These are phyloP conservation scores for Tinea pellionella DNA, from an alignment of 2,888 invertebrate genomes.

Conservation along the genomic window DNA sequence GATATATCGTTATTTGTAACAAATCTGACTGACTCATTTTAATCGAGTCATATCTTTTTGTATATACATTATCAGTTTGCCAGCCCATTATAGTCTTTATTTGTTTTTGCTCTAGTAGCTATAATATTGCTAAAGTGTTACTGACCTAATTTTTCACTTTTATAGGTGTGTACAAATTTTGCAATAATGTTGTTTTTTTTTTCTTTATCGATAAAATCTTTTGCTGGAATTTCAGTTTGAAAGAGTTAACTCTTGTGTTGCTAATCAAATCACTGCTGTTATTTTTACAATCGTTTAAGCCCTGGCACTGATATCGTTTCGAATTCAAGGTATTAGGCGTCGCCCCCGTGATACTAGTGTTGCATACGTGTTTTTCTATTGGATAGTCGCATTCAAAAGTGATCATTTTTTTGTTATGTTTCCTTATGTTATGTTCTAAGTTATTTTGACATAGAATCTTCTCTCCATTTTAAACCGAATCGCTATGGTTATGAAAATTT, in stretches of 20 bases:
- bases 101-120: no score
- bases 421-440: no score
- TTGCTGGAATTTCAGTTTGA: background rate
- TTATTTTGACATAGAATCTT: no score
- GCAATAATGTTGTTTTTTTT: background rate
- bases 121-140: no score
- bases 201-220: background rate
- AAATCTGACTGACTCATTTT: background rate
- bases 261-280: background rate
- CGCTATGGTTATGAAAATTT: no score
- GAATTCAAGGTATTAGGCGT: background rate
- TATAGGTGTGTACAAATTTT: background rate
- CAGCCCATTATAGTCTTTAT: no score
- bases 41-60: background rate
- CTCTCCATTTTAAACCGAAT: no score
- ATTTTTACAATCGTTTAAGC: background rate
- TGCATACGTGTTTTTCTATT: background rate
- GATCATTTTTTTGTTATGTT: no score
- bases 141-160: no score
- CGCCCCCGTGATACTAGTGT: background rate
- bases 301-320: background rate
- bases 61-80: no score
- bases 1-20: conserved; percentile 7
- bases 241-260: background rate
- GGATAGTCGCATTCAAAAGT: background rate